Percentiles rank a stretch among this genome's conserved stretches.
phyloP scores from a whole-genome alignment of 2,888 invertebrate species.

The Barypeithes pellucidus region DNA sequence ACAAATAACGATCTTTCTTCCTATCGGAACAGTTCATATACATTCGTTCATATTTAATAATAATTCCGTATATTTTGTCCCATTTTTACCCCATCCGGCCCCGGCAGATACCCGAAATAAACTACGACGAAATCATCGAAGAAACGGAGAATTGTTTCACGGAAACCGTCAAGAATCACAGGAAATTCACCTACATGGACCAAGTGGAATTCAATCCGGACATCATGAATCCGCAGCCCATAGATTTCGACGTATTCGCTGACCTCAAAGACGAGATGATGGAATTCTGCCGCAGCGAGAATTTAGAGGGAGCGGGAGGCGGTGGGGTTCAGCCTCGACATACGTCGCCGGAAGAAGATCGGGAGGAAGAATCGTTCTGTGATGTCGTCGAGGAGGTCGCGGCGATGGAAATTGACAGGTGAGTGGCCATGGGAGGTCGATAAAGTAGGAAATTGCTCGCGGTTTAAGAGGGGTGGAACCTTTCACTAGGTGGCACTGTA shows the following conservation, averaged over 20 bases:
- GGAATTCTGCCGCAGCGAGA: constrained; percentile 2
- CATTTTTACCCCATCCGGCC: no score
- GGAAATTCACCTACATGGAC: neutral
- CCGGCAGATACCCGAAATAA: no score
- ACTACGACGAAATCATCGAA: neutral
- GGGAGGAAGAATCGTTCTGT: constrained; percentile 2
- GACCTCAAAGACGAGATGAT: constrained; percentile 35
- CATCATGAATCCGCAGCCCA: neutral
- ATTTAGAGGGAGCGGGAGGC: neutral
- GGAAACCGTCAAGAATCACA: constrained; percentile 30
- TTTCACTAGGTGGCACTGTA: no score
- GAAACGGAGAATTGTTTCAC: constrained; percentile 19
- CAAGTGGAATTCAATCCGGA: neutral
- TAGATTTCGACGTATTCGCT: constrained; percentile 34
- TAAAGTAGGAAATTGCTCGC: no score
- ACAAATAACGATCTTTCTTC: no score
- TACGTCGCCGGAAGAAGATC: neutral
- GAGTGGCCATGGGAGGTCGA: no score
- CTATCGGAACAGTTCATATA: no score
- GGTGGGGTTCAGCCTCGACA: neutral
- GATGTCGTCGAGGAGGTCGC: neutral
- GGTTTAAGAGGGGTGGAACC: no score
- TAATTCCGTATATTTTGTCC: no score
- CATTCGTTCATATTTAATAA: no score
- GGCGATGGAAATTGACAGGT: neutral